Conservation (phyloP, 2,888 invertebrate genomes). For the Erebia ligea region DNA sequence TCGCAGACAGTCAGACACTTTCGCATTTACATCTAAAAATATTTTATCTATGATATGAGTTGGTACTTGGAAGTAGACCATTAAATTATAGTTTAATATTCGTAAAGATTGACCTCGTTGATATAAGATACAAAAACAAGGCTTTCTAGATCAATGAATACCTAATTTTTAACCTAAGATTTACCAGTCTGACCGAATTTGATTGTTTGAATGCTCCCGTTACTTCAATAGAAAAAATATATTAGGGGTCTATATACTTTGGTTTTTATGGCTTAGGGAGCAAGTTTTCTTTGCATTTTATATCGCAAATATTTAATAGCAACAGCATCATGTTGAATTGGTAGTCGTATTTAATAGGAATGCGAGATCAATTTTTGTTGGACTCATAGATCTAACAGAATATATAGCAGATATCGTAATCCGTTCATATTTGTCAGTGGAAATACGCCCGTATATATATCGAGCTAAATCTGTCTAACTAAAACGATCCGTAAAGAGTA, state of each 20-base stretch:
- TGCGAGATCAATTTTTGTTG: too few species aligned
- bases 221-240: slow-evolving; percentile 3
- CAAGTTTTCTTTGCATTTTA: neutral
- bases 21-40: too few species aligned
- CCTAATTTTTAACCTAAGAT: too few species aligned
- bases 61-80: neutral
- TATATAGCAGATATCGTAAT: too few species aligned
- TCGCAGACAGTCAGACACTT: too few species aligned
- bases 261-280: too few species aligned
- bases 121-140: neutral
- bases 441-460: neutral
- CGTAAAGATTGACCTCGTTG: slow-evolving; percentile 9
- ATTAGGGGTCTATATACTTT: slow-evolving; percentile 3
- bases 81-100: neutral
- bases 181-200: neutral
- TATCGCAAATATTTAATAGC: neutral
- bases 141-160: slow-evolving; percentile 13
- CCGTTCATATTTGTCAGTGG: neutral
- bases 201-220: slow-evolving; percentile 5
- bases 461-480: too few species aligned
- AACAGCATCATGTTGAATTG: too few species aligned
- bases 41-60: too few species aligned
- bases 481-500: too few species aligned
- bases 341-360: too few species aligned
- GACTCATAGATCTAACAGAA: too few species aligned